Evolutionary conservation across 2,797 vertebrate species (phyloP), one percentile per base, ranked within the genome.

Genomic region (Phrynocephalus guinanensis): DNA sequence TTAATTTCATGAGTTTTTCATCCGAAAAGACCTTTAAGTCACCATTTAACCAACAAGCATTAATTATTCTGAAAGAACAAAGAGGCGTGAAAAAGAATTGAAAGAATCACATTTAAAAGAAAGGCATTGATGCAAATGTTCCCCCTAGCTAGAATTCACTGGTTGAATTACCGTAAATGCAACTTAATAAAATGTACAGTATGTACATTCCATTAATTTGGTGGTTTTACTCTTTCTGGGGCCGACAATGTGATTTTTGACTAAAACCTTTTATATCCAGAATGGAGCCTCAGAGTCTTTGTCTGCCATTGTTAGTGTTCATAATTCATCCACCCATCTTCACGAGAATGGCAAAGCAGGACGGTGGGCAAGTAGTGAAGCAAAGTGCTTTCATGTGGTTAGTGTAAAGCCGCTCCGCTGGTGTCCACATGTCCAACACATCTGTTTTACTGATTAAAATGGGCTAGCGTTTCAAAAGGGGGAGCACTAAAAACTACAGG

Each of bases 391-490:
- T 78, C 30, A 0, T 52, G 60, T 11, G 73, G 68, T 79, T 78
- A 60, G 15, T 84, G 90, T 88, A 88, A 90, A 82, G 60, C 26
- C 73, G 28, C 10, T 76, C 91, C 86, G 9, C 1, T 56, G 30
- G 13, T 72, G 48, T 30, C 75, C 24, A 0, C 79, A 9, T 67
- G 71, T 89, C 90, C 3, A 33, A 79, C 13, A 20, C 52, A 87
- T 92, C 70, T 90, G 56, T 72, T 92, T 89, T 78, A 50, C 56
- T 87, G 82, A 3, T 86, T 88, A 89, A 79, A 50, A 89, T 18
- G 0, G 0, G 6, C 16, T 76, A 26, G 5, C 86, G 87, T 86
- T 28, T 77, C 71, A 76, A 70, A 52, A 83, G 50, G 77, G 63
- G 90, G 30, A 18, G 22, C 3, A 26, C 52, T 56, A 76, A 7